Conservation (phyloP, 2,888 invertebrate species). For the Clanis bilineata region DNA sequence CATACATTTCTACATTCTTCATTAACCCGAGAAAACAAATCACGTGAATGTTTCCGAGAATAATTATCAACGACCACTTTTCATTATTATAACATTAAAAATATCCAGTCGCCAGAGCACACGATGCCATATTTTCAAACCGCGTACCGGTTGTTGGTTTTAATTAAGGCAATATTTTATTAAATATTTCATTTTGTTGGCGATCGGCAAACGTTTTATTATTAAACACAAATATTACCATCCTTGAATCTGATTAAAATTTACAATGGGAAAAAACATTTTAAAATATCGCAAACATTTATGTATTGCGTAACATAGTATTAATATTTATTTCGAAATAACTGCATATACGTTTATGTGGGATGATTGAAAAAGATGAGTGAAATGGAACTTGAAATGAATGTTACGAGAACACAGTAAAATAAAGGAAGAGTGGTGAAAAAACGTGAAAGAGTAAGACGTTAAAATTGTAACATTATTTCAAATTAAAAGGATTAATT, state of each 20-base stretch:
- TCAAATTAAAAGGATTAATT: no score
- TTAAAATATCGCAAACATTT: not conserved
- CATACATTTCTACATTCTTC: no score
- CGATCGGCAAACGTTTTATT: conserved; percentile 4
- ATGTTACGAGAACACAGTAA: no score
- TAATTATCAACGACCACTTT: not conserved
- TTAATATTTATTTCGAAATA: no score
- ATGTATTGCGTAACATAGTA: not conserved
- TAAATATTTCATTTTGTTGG: conserved; percentile 13
- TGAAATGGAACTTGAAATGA: no score
- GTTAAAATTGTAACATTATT: no score
- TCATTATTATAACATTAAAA: conserved; percentile 1
- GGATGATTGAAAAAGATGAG: no score
- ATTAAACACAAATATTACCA: not conserved
- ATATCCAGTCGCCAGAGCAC: conserved; percentile 4
- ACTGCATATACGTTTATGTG: no score
- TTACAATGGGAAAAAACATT: not conserved
- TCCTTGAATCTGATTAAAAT: not conserved
- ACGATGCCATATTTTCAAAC: conserved; percentile 9
- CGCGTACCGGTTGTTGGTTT: conserved; percentile 11
- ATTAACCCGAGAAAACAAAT: no score
- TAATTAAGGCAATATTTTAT: conserved; percentile 12
- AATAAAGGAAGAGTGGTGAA: no score
- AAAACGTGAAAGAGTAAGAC: no score
- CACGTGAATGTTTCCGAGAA: not conserved